Conservation (phyloP, 1,140 invertebrate species). For the Brachionus rubens region DNA sequence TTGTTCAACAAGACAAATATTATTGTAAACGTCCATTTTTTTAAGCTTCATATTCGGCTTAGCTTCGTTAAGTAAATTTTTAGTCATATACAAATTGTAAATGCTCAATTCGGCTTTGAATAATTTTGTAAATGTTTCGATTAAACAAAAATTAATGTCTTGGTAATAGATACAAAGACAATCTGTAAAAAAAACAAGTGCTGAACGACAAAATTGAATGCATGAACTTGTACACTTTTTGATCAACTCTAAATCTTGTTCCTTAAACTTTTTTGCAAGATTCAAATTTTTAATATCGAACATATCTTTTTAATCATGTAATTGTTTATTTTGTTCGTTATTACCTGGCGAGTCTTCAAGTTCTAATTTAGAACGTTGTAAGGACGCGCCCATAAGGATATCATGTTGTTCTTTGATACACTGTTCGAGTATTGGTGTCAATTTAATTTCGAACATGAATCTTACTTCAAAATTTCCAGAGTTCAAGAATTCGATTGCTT, state of each 20-base stretch:
- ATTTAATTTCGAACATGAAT: conserved; percentile 41
- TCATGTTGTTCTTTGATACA: conserved; percentile 34
- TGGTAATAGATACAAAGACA: conserved; percentile 37
- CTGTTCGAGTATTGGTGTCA: conserved; percentile 10
- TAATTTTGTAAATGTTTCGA: conserved; percentile 30
- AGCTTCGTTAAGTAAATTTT: no score
- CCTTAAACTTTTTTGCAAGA: neutral
- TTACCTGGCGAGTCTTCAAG: neutral
- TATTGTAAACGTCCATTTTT: conserved; percentile 22
- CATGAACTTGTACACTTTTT: conserved; percentile 6
- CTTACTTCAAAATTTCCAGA: conserved; percentile 19
- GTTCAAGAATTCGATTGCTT: neutral
- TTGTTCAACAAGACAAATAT: neutral
- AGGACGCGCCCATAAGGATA: conserved; percentile 26
- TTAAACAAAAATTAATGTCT: conserved; percentile 12
- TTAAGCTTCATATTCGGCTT: neutral
- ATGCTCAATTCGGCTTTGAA: conserved; percentile 37
- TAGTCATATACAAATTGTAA: conserved; percentile 11
- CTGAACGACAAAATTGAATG: conserved; percentile 5
- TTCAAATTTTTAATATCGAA: neutral
- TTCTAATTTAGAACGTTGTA: conserved; percentile 37
- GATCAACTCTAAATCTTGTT: neutral
- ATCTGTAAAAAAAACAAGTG: conserved; percentile 8
- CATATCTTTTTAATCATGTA: neutral
- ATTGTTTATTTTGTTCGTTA: conserved; percentile 38